A percentile compares a stretch with the other conserved stretches of the same genome.
These are phyloP conservation scores for Nasonovia ribisnigri DNA, from an alignment of 2,888 invertebrate genomes.

Conservation along the genomic window DNA sequence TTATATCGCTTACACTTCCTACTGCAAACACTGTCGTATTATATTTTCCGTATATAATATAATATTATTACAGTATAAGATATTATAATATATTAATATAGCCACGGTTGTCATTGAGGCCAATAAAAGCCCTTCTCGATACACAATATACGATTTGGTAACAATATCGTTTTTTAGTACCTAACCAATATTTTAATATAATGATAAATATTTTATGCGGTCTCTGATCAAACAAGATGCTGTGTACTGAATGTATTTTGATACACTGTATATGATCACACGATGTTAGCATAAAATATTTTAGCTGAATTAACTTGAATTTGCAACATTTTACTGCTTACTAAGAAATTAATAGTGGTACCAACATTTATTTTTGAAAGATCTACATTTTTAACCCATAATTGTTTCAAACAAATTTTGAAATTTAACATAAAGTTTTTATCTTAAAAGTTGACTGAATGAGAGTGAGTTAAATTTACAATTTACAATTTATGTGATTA, in stretches of 20 bases:
- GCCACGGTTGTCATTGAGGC: neutral
- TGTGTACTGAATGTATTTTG: neutral
- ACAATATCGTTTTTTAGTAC: neutral
- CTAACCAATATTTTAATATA: neutral
- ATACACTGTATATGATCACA: neutral
- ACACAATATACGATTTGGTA: neutral
- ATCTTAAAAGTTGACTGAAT: no score
- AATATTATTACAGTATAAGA: neutral
- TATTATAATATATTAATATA: neutral
- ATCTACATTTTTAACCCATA: no score
- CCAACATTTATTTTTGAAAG: neutral
- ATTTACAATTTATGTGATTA: no score
- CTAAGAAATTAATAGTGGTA: neutral
- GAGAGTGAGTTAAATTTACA: no score
- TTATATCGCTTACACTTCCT: neutral
- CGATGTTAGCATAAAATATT: neutral
- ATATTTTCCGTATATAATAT: neutral
- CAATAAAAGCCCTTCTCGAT: neutral
- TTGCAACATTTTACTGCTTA: neutral
- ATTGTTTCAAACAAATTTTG: no score
- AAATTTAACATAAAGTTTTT: no score
- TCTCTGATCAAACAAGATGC: neutral
- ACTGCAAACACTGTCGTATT: neutral
- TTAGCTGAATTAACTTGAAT: neutral
- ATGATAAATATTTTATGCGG: neutral